Evolutionary conservation across 92 coral and sea anemone species (phyloP), one percentile per base, ranked within the genome.

Genomic region (Zoanthus sansibaricus): DNA sequence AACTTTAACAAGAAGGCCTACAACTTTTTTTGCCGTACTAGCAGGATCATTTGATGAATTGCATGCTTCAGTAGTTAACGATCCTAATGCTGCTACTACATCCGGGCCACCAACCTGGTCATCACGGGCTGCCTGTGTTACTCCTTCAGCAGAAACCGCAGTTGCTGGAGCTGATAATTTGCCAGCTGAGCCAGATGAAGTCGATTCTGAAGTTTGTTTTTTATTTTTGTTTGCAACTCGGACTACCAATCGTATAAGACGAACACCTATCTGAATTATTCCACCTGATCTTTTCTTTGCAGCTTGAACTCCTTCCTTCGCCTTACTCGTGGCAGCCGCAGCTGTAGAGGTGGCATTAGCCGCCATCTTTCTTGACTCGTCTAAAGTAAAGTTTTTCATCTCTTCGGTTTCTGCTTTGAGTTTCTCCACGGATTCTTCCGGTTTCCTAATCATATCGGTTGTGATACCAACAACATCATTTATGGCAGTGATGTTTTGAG

Each of bases 261-360:
- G 76, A 86, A 93, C 88, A 10, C 88, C 94, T 68, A 95, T 93
- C 73, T 91, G 98, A 47, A 95, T 51, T 59, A 95, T 87, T 21
- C 98, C 95, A 62, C 95, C 95, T 4, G 98, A 91, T 72, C 89
- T 93, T 58, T 87, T 88, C 61, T 86, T 86, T 37, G 98, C 88
- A 25, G 91, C 93, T 16, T 87, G 76, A 0, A 89, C 77, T 11
- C 96, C 96, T 82, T 80, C 78, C 31, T 83, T 86, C 32, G 97
- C 84, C 55, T 89, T 83, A 48, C 48, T 75, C 45, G 91, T 90
- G 25, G 86, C 84, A 11, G 78, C 86, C 73, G 47, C 86, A 3
- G 91, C 90, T 21, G 91, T 89, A 46, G 91, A 80, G 5, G 92
- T 92, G 25, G 91, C 92, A 20, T 92, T 32, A n/a, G 86, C 87